These are phyloP conservation scores for Odontocolon sp. DNA, from an alignment of 2,888 invertebrate species.

Conservation along the genomic window DNA sequence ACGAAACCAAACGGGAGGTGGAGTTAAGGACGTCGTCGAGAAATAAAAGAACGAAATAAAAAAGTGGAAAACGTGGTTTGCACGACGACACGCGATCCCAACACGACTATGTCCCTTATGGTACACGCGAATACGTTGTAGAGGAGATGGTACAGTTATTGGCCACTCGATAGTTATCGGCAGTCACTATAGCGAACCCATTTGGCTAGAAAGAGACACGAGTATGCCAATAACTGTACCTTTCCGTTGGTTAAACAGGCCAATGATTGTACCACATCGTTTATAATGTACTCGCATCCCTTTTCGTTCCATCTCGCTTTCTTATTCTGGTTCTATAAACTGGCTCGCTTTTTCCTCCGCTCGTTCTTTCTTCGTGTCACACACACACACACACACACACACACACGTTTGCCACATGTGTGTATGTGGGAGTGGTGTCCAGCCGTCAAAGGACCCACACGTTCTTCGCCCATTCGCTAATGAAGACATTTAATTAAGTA, in stretches of 20 bases:
- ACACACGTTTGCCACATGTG: slow-evolving; percentile 17
- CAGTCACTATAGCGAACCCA: too few relatives aligned
- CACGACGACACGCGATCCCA: slow-evolving; percentile 50
- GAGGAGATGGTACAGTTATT: too few relatives aligned
- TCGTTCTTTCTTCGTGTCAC: slow-evolving; percentile 25
- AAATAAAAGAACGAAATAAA: slow-evolving; percentile 43
- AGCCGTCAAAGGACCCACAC: slow-evolving; percentile 42
- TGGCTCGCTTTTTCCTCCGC: slow-evolving; percentile 16
- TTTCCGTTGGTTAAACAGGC: background rate
- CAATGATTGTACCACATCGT: background rate
- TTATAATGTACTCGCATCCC: background rate
- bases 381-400: too few relatives aligned
- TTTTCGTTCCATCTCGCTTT: slow-evolving; percentile 11
- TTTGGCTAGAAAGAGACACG: too few relatives aligned
- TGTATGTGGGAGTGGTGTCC: slow-evolving; percentile 22
- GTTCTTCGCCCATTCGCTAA: slow-evolving; percentile 36
- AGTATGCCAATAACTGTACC: background rate
- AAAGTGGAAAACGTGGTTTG: slow-evolving; percentile 19
- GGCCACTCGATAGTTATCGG: too few relatives aligned
- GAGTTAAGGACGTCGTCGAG: slow-evolving; percentile 25
- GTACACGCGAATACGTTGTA: slow-evolving; percentile 26
- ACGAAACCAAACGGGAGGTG: slow-evolving; percentile 32
- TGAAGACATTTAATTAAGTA: slow-evolving; percentile 58
- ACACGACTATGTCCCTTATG: slow-evolving; percentile 25
- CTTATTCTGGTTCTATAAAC: slow-evolving; percentile 15